Evolutionary conservation across 2,888 invertebrate species (phyloP).

Genomic region (Acholoe squamosa): DNA sequence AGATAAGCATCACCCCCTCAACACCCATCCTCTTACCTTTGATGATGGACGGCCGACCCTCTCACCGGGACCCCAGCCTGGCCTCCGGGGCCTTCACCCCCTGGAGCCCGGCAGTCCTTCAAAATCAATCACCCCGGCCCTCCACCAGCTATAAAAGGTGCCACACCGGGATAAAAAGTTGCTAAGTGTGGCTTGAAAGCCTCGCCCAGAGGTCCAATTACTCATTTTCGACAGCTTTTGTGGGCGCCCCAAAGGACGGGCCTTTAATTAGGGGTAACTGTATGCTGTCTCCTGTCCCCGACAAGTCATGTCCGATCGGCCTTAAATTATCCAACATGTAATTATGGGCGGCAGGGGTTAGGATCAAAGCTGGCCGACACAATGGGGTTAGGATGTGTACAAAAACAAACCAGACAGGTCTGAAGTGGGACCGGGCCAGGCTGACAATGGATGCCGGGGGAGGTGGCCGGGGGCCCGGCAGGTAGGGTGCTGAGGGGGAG

Average conservation of each 20-base stretch:
- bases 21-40: not conserved
- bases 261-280: conserved; percentile 59
- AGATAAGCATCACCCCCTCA: conserved; percentile 8
- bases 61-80: not conserved
- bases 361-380: conserved; percentile 7
- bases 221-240: conserved; percentile 60
- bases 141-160: conserved; percentile 30
- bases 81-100: not conserved
- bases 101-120: conserved; percentile 36
- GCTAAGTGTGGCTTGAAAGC: conserved; percentile 43
- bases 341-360: not conserved
- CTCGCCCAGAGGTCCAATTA: conserved; percentile 38
- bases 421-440: not conserved
- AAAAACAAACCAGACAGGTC: conserved; percentile 57
- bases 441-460: not conserved
- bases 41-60: not conserved
- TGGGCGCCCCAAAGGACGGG: not conserved
- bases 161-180: conserved; percentile 53
- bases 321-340: conserved; percentile 63
- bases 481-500: not conserved
- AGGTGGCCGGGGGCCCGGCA: conserved; percentile 25
- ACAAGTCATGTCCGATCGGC: conserved; percentile 54
- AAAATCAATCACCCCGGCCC: conserved; percentile 37
- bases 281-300: conserved; percentile 55
- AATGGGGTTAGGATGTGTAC: conserved; percentile 15